phyloP scores from a whole-genome alignment of 2,797 vertebrate genomes.

The Iguana delicatissima region DNA sequence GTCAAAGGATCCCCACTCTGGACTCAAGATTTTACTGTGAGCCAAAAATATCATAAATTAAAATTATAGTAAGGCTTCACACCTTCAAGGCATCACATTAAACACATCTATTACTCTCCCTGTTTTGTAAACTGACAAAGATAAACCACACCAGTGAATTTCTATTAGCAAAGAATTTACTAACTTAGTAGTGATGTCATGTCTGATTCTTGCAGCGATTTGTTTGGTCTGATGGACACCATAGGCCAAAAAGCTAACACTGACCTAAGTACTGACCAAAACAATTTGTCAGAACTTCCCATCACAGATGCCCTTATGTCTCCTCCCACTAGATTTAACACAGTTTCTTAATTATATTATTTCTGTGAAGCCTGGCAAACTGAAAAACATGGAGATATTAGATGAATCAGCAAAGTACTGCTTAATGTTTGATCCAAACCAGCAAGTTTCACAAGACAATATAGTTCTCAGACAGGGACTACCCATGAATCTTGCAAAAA shows the following conservation, averaged over 20 bases:
- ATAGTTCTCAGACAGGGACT: not conserved
- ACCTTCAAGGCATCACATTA: not conserved
- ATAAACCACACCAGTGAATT: not conserved
- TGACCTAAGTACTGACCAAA: not conserved
- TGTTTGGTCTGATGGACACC: not conserved
- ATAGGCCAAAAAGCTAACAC: not conserved
- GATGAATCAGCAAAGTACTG: not conserved
- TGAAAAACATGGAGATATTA: not conserved
- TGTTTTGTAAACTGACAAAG: not conserved
- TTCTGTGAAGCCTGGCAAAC: not conserved
- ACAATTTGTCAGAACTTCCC: not conserved
- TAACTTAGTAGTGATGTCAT: not conserved
- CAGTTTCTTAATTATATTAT: not conserved
- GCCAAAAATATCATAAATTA: not conserved
- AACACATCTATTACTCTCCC: not conserved
- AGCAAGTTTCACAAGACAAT: not conserved
- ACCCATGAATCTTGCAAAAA: constrained; percentile 8
- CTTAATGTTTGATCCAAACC: constrained; percentile 3
- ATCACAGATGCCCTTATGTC: not conserved
- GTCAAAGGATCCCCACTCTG: no score
- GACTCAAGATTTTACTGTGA: not conserved
- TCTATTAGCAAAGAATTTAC: not conserved
- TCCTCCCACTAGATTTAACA: not conserved
- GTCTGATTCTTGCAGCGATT: not conserved
- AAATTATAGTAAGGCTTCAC: not conserved